Evolutionary conservation across 1,140 invertebrate genomes (phyloP).

Genomic region (Tetramorium simillimum): DNA sequence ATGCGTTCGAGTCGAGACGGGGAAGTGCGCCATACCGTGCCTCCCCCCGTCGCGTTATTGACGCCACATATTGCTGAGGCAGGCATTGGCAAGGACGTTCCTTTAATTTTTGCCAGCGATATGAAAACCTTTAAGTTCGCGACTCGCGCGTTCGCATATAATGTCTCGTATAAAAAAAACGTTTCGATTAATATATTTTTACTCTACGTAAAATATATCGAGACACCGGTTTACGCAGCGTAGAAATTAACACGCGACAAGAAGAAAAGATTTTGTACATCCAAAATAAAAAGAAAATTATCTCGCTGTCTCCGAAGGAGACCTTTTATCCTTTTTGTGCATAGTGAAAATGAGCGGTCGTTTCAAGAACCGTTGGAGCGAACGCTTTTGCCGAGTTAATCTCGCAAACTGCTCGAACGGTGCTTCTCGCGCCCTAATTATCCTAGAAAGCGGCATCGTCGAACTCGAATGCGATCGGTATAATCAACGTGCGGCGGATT

Average conservation of each 20-base stretch:
- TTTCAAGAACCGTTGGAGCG: slow-evolving; percentile 18
- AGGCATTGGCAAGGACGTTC: slow-evolving; percentile 41
- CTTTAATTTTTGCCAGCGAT: slow-evolving; percentile 47
- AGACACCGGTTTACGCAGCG: not conserved
- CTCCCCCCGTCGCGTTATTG: slow-evolving; percentile 36
- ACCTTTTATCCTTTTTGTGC: not conserved
- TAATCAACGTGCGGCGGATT: slow-evolving; percentile 48
- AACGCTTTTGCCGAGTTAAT: slow-evolving; percentile 43
- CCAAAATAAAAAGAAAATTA: not conserved
- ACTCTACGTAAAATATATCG: not conserved
- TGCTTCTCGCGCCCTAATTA: slow-evolving; percentile 57
- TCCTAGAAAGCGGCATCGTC: slow-evolving; percentile 33
- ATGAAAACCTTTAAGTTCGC: slow-evolving; percentile 19
- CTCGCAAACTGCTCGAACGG: slow-evolving; percentile 47
- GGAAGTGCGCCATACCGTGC: not conserved
- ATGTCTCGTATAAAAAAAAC: not conserved
- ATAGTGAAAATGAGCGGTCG: slow-evolving; percentile 32
- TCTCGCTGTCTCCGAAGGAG: not conserved
- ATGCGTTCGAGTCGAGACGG: slow-evolving; percentile 49
- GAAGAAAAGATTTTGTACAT: too few relatives aligned
- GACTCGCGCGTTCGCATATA: not conserved
- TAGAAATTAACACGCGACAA: not conserved
- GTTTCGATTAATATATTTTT: slow-evolving; percentile 4
- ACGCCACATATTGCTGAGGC: slow-evolving; percentile 51
- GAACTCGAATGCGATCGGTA: slow-evolving; percentile 51